phyloP scores from a whole-genome alignment of 2,888 invertebrate genomes.

The Psylliodes chrysocephalus region DNA sequence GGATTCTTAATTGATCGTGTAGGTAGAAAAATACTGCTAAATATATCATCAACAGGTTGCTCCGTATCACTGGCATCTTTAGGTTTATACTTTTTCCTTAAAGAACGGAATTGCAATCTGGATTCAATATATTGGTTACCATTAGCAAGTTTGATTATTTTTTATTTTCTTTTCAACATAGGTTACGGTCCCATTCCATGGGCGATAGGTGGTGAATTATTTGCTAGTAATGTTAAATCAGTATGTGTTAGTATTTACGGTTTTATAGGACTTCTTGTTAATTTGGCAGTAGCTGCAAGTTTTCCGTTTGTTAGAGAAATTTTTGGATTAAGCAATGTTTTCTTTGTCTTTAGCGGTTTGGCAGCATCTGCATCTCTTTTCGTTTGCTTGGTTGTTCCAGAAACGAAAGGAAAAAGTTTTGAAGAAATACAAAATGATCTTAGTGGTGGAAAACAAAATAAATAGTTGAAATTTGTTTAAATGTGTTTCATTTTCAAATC shows the following conservation, averaged over 20 bases:
- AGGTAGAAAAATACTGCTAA: slow-evolving; percentile 76
- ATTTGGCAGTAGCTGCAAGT: slow-evolving; percentile 40
- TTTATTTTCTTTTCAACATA: slow-evolving; percentile 76
- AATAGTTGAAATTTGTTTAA: no score
- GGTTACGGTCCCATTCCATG: slow-evolving; percentile 81
- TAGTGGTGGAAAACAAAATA: slow-evolving; percentile 4
- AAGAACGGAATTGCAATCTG: slow-evolving; percentile 31
- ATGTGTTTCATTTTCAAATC: no score
- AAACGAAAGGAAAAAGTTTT: slow-evolving; percentile 42
- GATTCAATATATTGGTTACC: slow-evolving; percentile 73
- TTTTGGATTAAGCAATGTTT: slow-evolving; percentile 34
- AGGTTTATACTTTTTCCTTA: slow-evolving; percentile 73
- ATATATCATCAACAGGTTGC: slow-evolving; percentile 74
- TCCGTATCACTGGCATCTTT: slow-evolving; percentile 73
- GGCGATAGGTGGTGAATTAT: slow-evolving; percentile 84
- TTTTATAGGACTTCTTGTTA: slow-evolving; percentile 28
- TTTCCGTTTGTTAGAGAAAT: slow-evolving; percentile 34
- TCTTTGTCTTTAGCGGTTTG: slow-evolving; percentile 30
- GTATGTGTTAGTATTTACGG: slow-evolving; percentile 63
- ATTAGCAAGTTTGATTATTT: slow-evolving; percentile 74
- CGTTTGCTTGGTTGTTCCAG: slow-evolving; percentile 35
- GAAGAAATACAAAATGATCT: slow-evolving; percentile 19
- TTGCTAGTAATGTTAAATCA: slow-evolving; percentile 80
- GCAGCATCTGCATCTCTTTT: slow-evolving; percentile 19
- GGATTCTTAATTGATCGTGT: slow-evolving; percentile 79